These are phyloP conservation scores for Ethmia dodecea DNA, from an alignment of 2,888 invertebrate species.

Conservation along the genomic window DNA sequence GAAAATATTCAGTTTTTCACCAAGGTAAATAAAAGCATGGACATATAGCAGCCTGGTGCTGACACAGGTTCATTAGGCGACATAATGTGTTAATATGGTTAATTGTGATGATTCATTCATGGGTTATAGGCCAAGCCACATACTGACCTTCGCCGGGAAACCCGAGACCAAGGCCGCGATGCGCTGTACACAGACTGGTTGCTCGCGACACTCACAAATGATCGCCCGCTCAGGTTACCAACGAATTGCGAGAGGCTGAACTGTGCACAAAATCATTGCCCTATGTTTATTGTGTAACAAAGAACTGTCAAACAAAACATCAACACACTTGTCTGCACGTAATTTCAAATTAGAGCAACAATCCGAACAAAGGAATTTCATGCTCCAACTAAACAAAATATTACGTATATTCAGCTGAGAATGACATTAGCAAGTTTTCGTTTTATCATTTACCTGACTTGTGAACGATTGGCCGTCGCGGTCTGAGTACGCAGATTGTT, in stretches of 20 bases:
- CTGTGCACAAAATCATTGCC: conserved; percentile 69
- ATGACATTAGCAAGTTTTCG: conserved; percentile 75
- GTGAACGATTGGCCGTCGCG: conserved; percentile 61
- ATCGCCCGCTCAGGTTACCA: conserved; percentile 79
- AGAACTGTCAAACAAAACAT: conserved; percentile 28
- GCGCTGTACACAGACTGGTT: conserved; percentile 79
- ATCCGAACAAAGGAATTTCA: conserved; percentile 38
- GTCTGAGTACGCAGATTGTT: conserved; percentile 44
- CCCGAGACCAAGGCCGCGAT: conserved; percentile 81
- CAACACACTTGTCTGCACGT: conserved; percentile 6
- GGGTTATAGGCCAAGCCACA: too few relatives aligned
- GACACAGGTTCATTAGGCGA: too few relatives aligned
- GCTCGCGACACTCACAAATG: conserved; percentile 77
- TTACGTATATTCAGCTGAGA: conserved; percentile 72
- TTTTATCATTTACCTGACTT: conserved; percentile 66
- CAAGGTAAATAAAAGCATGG: too few relatives aligned
- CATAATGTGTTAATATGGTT: too few relatives aligned
- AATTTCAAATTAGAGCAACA: conserved; percentile 28
- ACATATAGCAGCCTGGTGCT: too few relatives aligned
- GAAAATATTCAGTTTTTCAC: too few relatives aligned
- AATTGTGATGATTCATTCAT: too few relatives aligned
- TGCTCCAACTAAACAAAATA: conserved; percentile 32
- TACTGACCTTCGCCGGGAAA: conserved; percentile 80
- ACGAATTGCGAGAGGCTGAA: conserved; percentile 77
- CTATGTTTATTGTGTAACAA: conserved; percentile 36